Evolutionary conservation across 2,797 vertebrate genomes (phyloP).

Genomic region (Iguana delicatissima): DNA sequence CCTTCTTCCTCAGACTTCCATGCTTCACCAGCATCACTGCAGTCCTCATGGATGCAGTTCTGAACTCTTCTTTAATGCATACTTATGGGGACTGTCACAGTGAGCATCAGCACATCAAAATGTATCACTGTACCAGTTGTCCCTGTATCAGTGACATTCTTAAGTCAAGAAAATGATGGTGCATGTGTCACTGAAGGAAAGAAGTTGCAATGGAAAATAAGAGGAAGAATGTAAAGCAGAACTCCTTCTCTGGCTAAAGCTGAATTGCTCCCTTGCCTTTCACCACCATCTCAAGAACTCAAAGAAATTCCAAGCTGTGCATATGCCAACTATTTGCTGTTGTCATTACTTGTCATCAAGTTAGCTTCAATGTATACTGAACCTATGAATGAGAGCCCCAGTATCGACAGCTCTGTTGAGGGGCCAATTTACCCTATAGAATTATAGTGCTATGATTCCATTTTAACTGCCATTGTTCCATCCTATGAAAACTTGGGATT

Average conservation of each 20-base stretch:
- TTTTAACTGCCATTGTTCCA: too few relatives aligned
- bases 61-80: not conserved
- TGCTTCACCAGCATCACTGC: too few relatives aligned
- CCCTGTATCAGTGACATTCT: not conserved
- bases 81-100: not conserved
- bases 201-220: not conserved
- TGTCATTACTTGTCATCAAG: too few relatives aligned
- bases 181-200: not conserved
- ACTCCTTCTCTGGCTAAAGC: not conserved
- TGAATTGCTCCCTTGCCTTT: not conserved
- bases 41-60: not conserved
- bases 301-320: not conserved
- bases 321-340: not conserved
- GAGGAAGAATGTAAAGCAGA: not conserved
- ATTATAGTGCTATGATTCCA: too few relatives aligned
- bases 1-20: too few relatives aligned
- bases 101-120: not conserved
- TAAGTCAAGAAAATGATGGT: not conserved
- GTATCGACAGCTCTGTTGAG: too few relatives aligned
- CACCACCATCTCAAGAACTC: not conserved
- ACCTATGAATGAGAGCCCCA: too few relatives aligned
- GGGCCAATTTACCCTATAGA: too few relatives aligned
- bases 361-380: too few relatives aligned
- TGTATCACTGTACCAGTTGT: not conserved
- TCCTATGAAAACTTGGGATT: too few relatives aligned